phyloP scores from a whole-genome alignment of 2,113 vertebrate species.

The Azemiops feae region DNA sequence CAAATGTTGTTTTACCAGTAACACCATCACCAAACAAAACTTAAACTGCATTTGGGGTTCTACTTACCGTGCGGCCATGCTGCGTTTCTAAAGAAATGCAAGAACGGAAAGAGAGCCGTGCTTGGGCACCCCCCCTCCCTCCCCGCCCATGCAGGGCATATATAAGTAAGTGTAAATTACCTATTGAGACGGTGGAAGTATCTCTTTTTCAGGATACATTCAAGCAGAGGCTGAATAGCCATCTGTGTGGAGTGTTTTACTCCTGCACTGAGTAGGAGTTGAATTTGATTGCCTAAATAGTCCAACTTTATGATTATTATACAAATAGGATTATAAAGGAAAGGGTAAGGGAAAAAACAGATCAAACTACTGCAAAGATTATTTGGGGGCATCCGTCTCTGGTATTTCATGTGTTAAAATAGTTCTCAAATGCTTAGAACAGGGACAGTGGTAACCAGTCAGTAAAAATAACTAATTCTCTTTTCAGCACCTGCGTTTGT shows the following conservation, averaged over 20 bases:
- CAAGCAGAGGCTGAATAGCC: not conserved
- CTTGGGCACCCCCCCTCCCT: not conserved
- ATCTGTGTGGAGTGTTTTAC: not conserved
- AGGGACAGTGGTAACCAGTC: not conserved
- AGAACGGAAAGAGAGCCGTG: not conserved
- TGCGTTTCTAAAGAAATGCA: not conserved
- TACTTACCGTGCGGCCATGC: not conserved
- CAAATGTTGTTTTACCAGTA: conserved; percentile 96
- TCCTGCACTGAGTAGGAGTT: not conserved
- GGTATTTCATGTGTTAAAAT: not conserved
- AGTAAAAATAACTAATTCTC: not conserved
- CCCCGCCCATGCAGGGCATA: not conserved
- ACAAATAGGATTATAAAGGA: not conserved
- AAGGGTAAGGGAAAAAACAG: not conserved
- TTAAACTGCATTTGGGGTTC: conserved; percentile 41
- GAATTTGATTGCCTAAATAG: not conserved
- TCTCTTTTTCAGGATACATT: not conserved
- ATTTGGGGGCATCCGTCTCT: not conserved
- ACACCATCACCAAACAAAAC: conserved; percentile 95
- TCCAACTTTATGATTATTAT: not conserved
- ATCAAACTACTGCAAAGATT: not conserved
- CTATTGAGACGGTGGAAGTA: not conserved
- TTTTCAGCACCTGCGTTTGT: conserved; percentile 91
- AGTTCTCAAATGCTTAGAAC: not conserved
- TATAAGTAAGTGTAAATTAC: not conserved